Evolutionary conservation across 2,797 vertebrate genomes (phyloP), one percentile per base, ranked within the genome.

Genomic region (Diglossa cyanea): DNA sequence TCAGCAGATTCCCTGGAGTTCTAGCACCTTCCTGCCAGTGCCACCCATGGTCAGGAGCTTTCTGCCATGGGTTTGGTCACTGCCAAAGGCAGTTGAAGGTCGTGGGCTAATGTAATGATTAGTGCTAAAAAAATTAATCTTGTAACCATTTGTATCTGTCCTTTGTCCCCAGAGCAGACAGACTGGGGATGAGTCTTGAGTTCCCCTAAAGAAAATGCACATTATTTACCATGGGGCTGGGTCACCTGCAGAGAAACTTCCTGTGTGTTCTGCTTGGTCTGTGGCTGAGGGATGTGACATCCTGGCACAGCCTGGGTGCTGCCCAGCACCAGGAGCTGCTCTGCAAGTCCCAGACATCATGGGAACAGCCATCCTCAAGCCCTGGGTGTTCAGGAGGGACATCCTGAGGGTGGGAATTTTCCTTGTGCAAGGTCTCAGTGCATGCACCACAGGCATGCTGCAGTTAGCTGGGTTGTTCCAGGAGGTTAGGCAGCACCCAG

Each of bases 291-390:
- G 54, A 8, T 57, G 53, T 42, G 30, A 55, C 23, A 7, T 16
- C 12, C 31, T 71, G 31, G 63, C 33, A 53, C 62, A 35, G 10
- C 35, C 62, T 63, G 62, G 77, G 37, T 3, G 3, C 73, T 93
- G 44, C 42, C 45, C 23, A 9, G 87, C n/a, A 3, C 0, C 17
- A n/a, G 60, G 53, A 67, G 57, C 67, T 67, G 12, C 60, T 42
- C 61, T 83, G 31, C 25, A 37, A 17, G 51, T 11, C 76, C 45
- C 79, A 68, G 6, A 30, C 15, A 17, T 13, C n/a, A 3, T 0
- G 0, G 42, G 24, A 47, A 33, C 17, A 13, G 67, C 47, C 5
- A 0, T 9, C 1, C 50, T 35, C 4, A 8, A 57, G 42, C 30
- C 47, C 25, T 13, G 17, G 23, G 7, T 1, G 1, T 11, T 88